Evolutionary conservation across 2,888 invertebrate genomes (phyloP), one percentile per base, ranked within the genome.

Genomic region (Actias luna): DNA sequence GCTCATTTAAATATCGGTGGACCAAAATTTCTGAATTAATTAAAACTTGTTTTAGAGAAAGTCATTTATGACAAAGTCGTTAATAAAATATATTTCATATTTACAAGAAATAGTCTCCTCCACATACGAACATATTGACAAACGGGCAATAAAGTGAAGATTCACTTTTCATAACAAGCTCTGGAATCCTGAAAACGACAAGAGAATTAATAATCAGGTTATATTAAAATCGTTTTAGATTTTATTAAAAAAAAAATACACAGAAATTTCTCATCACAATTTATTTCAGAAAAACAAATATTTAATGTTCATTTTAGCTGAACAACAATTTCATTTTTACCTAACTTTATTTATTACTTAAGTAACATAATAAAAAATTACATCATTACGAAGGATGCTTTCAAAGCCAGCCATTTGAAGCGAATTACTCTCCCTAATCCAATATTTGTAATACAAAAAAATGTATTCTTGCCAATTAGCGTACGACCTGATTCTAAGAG

Each of bases 401-500:
- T 84, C 84, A 88, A 87, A 88, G 85, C 79, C 77, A 82, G 80
- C 85, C 83, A 83, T 82, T 83, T 80, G 79, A 82, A 83, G 83
- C 83, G 82, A 89, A 89, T 88, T 87, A 85, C 84, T 78, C 79
- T 76, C 78, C 65, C 81, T 89, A 91, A 90, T 89, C 85, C 84
- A 89, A 90, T 91, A 89, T 89, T 89, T 87, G 85, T 83, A 79
- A 82, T 66, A 70, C 69, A 67, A 82, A 77, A 83, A 84, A 85
- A 85, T 84, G 84, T 80, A 81, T 80, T 83, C 83, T 79, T 71
- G 81, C 90, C 91, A 90, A 92, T 91, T 91, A 91, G 85, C 84
- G 87, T 85, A 80, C 85, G 85, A 84, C 88, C 85, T 81, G 84
- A 80, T 87, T 88, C 88, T 89, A 86, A 90, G 88, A 89, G 87